Evolutionary conservation across 2,888 invertebrate genomes (phyloP).

Genomic region (Morpho achilles): DNA sequence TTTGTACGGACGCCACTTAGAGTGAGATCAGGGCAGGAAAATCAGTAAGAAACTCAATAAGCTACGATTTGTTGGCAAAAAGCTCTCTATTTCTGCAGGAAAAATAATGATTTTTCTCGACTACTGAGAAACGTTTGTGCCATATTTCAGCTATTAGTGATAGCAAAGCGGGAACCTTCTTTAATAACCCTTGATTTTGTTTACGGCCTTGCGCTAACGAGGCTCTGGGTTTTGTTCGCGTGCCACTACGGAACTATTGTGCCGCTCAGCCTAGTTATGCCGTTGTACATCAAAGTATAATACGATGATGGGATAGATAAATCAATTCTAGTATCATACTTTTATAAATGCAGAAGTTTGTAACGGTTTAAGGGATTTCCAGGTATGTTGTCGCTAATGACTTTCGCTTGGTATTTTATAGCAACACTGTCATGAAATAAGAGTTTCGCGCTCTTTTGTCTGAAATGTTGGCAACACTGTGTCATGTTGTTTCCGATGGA

Average conservation of each 20-base stretch:
- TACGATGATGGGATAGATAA: too few relatives aligned
- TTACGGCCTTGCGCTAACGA: conserved; percentile 38
- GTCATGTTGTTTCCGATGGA: too few relatives aligned
- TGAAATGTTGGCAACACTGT: too few relatives aligned
- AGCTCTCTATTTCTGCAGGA: conserved; percentile 8
- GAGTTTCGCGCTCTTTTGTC: too few relatives aligned
- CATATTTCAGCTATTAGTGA: conserved; percentile 5
- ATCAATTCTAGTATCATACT: too few relatives aligned
- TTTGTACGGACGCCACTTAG: too few relatives aligned
- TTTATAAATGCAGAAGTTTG: neutral
- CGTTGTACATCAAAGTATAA: neutral
- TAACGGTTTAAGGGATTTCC: too few relatives aligned
- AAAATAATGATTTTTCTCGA: conserved; percentile 14
- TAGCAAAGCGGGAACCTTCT: conserved; percentile 8
- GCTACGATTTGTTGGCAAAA: conserved; percentile 6
- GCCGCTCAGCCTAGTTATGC: conserved; percentile 7
- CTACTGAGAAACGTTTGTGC: conserved; percentile 10
- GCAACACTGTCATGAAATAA: too few relatives aligned
- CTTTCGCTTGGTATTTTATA: too few relatives aligned
- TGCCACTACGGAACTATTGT: conserved; percentile 3
- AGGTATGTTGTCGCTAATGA: too few relatives aligned
- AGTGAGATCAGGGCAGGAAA: too few relatives aligned
- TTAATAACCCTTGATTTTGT: conserved; percentile 35
- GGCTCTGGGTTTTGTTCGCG: conserved; percentile 28
- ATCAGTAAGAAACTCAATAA: conserved; percentile 1